Base-by-base conservation (phyloP, 2,113 vertebrate genomes). In the Chaetodon auriga region DNA sequence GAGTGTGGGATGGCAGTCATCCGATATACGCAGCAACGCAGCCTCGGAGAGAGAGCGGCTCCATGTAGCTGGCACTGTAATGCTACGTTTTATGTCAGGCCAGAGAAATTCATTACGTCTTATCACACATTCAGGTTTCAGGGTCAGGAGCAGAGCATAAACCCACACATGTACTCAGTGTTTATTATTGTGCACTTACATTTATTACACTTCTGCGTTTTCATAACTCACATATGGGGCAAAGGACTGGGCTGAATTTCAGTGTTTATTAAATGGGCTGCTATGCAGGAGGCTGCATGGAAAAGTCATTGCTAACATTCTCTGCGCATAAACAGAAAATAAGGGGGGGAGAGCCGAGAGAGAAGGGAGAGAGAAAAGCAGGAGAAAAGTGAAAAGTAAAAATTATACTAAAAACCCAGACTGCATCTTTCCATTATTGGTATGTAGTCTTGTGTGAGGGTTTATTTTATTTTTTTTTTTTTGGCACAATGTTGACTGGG, bases 41-140 rank as follows among this genome's bases (percentile, higher is more conserved):
- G 80, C 46, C 62, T 75, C n/a, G 4, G 69, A 54, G 68, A 51
- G 35, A 19, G 68, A 72, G 30, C n/a, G 14, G 54, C 60, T 74
- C 74, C 5, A 10, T 73, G 72, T 66, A 71, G 86, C 79, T 83
- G 89, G 84, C 82, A 80, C 90, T 90, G 82, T 87, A 82, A 15
- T 3, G 53, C 69, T 43, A 5, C 85, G 90, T 83, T 92, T 93
- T 84, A 88, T 92, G 91, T 92, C 88, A 86, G 73, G 57, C 80
- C 81, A 68, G 57, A 86, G 84, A 92, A 92, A 92, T 92, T 85
- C 88, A 92, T 91, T 91, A 84, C 68, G 25, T 90, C 87, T 92
- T 85, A 90, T 92, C 85, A 86, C 89, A 92, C 85, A 35, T 90
- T 89, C 71, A 81, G 90, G 91, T 92, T 93, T 82, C 58, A 12